Evolutionary conservation across 2,888 invertebrate species (phyloP).

Genomic region (Pasiphila rectangulata): DNA sequence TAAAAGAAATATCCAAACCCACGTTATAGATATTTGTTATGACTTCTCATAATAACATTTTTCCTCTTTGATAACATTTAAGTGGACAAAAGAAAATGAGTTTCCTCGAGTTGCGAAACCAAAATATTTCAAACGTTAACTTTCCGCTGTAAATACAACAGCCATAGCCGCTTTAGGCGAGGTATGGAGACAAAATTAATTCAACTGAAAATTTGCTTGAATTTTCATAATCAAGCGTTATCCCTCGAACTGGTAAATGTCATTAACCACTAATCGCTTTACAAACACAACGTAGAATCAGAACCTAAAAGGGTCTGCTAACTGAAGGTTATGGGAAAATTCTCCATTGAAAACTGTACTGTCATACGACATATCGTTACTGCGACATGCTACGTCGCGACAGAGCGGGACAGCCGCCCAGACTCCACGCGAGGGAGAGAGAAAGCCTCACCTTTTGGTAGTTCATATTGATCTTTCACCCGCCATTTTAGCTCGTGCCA

Average conservation of each 20-base stretch:
- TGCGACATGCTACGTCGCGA: constrained; percentile 57
- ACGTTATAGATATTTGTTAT: constrained; percentile 28
- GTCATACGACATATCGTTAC: constrained; percentile 72
- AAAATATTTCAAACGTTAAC: constrained; percentile 14
- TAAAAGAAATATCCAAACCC: constrained; percentile 22
- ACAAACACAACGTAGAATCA: constrained; percentile 54
- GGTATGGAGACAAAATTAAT: constrained; percentile 43
- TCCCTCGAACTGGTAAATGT: constrained; percentile 54
- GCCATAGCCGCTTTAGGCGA: constrained; percentile 2
- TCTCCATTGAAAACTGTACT: constrained; percentile 59
- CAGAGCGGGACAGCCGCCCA: constrained; percentile 49
- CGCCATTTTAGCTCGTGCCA: constrained; percentile 77
- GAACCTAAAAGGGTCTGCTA: constrained; percentile 53
- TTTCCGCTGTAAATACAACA: constrained; percentile 13
- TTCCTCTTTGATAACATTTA: constrained; percentile 22
- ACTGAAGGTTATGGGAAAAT: constrained; percentile 53
- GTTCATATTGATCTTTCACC: constrained; percentile 81
- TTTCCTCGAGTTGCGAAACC: constrained; percentile 19
- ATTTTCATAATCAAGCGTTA: constrained; percentile 68
- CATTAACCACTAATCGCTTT: constrained; percentile 64
- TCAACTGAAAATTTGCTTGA: constrained; percentile 49
- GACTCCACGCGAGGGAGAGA: constrained; percentile 43
- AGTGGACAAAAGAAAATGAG: constrained; percentile 23
- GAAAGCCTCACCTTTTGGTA: constrained; percentile 68
- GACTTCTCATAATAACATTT: constrained; percentile 26